A percentile compares a stretch with the other conserved stretches of the same genome.
Evolutionary conservation across 2,888 invertebrate genomes (phyloP).

Genomic region (Drosophila ezoana): DNA sequence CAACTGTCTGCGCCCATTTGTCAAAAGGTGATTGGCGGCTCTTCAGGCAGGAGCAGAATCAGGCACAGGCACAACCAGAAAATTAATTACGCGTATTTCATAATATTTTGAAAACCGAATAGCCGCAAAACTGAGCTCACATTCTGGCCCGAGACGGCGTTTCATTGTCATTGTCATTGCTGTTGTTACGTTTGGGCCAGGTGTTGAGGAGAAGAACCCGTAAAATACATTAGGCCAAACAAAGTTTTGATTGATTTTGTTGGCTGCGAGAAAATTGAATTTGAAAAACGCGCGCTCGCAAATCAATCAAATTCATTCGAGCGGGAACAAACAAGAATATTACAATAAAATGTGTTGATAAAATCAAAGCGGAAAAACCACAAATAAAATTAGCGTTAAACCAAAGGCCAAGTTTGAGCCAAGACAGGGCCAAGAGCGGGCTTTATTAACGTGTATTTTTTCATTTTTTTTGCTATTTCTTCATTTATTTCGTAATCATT

Average conservation of each 20-base stretch:
- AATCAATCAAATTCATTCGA: constrained; percentile 59
- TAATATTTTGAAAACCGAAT: not conserved
- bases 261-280: constrained; percentile 62
- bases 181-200: constrained; percentile 11
- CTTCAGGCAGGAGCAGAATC: not conserved
- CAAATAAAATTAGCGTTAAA: constrained; percentile 72
- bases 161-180: constrained; percentile 21
- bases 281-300: constrained; percentile 49
- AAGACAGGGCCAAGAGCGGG: not conserved
- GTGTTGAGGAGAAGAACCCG: constrained; percentile 17
- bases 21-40: constrained; percentile 30
- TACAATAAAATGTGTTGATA: constrained; percentile 35
- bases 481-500: too few species aligned
- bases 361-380: constrained; percentile 65
- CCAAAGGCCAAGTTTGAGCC: constrained; percentile 1
- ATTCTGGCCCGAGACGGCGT: not conserved
- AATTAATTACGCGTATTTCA: not conserved
- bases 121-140: not conserved
- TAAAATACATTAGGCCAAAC: not conserved
- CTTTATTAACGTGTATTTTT: too few species aligned
- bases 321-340: constrained; percentile 16
- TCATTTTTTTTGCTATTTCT: too few species aligned
- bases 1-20: constrained; percentile 25
- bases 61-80: not conserved
- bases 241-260: constrained; percentile 64